Conservation (phyloP, 2,797 vertebrate genomes). For the Esox lucius region DNA sequence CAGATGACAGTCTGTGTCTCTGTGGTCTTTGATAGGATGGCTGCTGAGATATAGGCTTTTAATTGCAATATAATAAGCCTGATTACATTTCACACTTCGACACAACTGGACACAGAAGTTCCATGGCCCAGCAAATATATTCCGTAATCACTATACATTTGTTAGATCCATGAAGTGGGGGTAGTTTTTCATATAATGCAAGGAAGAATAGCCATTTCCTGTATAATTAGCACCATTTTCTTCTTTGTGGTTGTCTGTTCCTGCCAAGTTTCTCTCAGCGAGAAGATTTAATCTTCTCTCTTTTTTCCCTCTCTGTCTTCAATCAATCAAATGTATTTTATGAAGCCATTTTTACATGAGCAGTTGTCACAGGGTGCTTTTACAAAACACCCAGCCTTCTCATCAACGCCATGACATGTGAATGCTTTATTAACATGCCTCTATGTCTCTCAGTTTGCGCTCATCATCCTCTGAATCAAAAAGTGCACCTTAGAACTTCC, state of each 20-base stretch:
- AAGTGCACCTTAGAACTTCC: not conserved
- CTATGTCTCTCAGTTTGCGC: too few species aligned
- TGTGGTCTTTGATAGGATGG: not conserved
- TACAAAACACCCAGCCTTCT: not conserved
- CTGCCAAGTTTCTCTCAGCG: not conserved
- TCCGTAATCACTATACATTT: not conserved
- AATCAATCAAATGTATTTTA: too few species aligned
- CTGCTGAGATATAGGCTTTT: conserved; percentile 15
- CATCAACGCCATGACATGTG: not conserved
- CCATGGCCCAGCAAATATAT: not conserved
- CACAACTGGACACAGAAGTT: not conserved
- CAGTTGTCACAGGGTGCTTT: too few species aligned
- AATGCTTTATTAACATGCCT: too few species aligned
- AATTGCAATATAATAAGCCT: conserved; percentile 12
- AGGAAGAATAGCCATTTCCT: not conserved
- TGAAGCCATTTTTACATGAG: too few species aligned
- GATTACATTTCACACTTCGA: conserved; percentile 8
- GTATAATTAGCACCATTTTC: not conserved
- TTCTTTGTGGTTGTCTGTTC: not conserved
- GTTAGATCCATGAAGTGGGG: not conserved
- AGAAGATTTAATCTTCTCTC: not conserved
- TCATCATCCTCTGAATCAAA: not conserved
- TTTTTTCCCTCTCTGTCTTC: too few species aligned
- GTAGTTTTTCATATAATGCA: not conserved
- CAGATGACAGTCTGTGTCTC: not conserved